phyloP scores from a whole-genome alignment of 2,888 invertebrate species.

The Gibbula magus region DNA sequence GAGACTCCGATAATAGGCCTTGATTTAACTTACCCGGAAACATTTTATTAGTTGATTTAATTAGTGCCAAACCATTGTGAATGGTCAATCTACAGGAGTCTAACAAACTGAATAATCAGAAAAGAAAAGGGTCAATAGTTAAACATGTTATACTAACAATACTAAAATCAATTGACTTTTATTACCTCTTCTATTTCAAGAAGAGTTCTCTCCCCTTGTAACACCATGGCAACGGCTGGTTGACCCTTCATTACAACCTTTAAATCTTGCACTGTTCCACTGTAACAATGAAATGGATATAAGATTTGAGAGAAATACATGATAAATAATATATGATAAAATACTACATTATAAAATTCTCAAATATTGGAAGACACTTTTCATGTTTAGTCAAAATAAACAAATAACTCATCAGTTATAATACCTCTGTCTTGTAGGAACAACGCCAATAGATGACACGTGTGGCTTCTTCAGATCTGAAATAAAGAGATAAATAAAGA shows the following conservation, averaged over 20 bases:
- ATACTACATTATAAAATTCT: background rate
- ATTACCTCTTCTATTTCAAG: background rate
- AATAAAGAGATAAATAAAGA: no score
- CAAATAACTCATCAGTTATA: background rate
- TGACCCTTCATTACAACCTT: background rate
- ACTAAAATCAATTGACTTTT: background rate
- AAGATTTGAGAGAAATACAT: background rate
- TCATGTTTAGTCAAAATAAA: background rate
- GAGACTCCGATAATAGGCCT: no score
- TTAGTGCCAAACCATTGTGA: no score
- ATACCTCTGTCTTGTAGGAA: slow-evolving; percentile 65
- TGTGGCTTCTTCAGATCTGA: slow-evolving; percentile 66
- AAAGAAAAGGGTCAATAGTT: no score
- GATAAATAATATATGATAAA: background rate
- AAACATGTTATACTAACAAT: no score
- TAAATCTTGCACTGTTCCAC: background rate
- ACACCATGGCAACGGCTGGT: background rate
- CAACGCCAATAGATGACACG: slow-evolving; percentile 64
- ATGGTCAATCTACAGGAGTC: no score
- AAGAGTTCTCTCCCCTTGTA: slow-evolving; percentile 5
- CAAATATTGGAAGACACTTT: background rate
- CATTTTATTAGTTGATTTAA: no score
- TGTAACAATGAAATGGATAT: background rate
- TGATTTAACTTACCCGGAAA: no score
- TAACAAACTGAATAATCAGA: no score